A percentile compares a stretch with the other conserved stretches of the same genome.
phyloP scores from a whole-genome alignment of 2,888 invertebrate genomes.

The Meloe dianella region DNA sequence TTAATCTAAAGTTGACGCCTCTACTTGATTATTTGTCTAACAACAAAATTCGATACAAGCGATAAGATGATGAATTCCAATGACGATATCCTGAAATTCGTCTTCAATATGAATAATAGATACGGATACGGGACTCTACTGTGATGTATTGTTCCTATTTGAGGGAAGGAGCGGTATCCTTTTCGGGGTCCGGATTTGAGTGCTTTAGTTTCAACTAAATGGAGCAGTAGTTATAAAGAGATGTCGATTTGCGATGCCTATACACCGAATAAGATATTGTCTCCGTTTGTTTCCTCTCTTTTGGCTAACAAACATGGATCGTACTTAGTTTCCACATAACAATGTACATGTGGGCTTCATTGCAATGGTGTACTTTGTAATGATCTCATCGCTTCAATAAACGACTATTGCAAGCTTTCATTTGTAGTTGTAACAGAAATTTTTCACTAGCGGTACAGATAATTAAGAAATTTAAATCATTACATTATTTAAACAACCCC shows the following conservation, averaged over 20 bases:
- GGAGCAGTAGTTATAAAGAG: constrained; percentile 20
- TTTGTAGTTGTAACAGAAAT: background rate
- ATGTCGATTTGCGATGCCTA: constrained; percentile 29
- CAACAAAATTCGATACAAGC: constrained; percentile 9
- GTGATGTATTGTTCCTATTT: background rate
- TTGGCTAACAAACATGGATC: constrained; percentile 17
- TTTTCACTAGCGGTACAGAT: background rate
- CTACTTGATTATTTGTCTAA: background rate
- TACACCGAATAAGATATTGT: constrained; percentile 26
- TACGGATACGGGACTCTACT: background rate
- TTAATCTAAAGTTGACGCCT: background rate
- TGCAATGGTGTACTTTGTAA: background rate
- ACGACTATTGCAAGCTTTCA: background rate
- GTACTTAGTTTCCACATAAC: constrained; percentile 27
- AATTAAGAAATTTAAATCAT: constrained; percentile 9
- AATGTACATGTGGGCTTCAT: constrained; percentile 18
- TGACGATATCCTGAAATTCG: constrained; percentile 17
- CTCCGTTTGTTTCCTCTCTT: constrained; percentile 20
- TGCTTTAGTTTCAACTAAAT: constrained; percentile 26
- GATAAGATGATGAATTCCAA: constrained; percentile 12
- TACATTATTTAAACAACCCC: constrained; percentile 27
- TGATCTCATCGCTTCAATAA: background rate
- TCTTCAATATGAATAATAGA: background rate
- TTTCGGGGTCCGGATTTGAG: constrained; percentile 28
- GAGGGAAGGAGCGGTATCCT: constrained; percentile 21